phyloP scores from a whole-genome alignment of 2,113 vertebrate species.

The Antechinus flavipes region DNA sequence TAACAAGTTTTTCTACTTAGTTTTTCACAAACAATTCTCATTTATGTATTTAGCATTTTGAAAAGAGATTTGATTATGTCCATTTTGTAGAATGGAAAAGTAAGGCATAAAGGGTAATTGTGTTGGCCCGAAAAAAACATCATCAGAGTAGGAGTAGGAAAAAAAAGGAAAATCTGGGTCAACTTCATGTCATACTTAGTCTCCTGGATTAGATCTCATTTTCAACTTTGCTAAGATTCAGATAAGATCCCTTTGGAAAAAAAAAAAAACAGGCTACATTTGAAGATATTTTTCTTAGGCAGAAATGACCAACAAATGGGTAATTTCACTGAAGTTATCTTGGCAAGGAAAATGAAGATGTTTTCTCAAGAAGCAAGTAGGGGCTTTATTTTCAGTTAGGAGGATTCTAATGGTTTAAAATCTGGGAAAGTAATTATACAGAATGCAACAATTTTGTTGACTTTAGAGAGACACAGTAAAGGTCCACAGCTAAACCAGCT shows the following conservation, averaged over 20 bases:
- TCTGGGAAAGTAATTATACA: not conserved
- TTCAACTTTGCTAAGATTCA: constrained; percentile 1
- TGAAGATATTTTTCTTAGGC: constrained; percentile 1
- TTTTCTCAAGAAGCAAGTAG: not conserved
- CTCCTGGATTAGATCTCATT: not conserved
- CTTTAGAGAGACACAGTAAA: not conserved
- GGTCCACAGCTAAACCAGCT: not conserved
- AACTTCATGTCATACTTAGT: not conserved
- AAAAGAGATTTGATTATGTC: not conserved
- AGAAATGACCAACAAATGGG: not conserved
- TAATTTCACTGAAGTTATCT: not conserved
- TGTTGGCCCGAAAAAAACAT: not conserved
- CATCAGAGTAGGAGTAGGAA: not conserved
- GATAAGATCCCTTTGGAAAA: not conserved
- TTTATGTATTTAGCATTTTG: not conserved
- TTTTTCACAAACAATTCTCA: not conserved
- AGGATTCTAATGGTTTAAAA: constrained; percentile 8
- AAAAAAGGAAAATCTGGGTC: not conserved
- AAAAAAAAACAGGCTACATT: not conserved
- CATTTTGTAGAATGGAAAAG: constrained; percentile 8
- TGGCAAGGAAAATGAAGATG: not conserved
- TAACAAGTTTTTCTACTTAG: not conserved
- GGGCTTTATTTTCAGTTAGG: not conserved
- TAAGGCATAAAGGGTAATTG: not conserved
- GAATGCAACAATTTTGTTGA: not conserved